A percentile compares a stretch with the other conserved stretches of the same genome.
Conservation (phyloP, 1,140 invertebrate genomes). For the Homalodisca vitripennis region DNA sequence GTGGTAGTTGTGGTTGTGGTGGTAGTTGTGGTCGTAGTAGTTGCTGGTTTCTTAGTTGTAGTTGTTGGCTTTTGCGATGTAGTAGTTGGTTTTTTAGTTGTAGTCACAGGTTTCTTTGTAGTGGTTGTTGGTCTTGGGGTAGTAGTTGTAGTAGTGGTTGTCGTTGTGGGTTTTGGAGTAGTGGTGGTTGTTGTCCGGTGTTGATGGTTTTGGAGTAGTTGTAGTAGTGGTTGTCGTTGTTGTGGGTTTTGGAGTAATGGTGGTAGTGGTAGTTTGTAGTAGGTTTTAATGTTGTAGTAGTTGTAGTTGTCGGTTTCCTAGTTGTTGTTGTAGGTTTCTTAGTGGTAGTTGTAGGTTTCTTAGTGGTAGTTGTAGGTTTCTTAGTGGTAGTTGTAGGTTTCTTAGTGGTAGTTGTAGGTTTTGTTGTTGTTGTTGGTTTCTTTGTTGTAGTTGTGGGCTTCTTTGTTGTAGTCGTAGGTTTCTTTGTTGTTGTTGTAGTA, state of each 20-base stretch:
- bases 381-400: constrained; percentile 28
- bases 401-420: constrained; percentile 26
- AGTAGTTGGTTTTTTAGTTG: neutral
- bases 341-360: neutral
- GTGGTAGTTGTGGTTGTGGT: constrained; percentile 23
- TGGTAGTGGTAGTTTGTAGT: constrained; percentile 16
- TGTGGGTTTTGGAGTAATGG: constrained; percentile 13
- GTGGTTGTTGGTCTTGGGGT: constrained; percentile 31
- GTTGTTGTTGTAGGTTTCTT: constrained; percentile 28
- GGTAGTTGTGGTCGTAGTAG: constrained; percentile 11
- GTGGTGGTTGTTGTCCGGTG: constrained; percentile 28
- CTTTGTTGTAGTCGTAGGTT: constrained; percentile 28
- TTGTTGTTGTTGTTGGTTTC: constrained; percentile 5
- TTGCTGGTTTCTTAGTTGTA: constrained; percentile 26
- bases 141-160: constrained; percentile 13
- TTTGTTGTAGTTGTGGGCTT: too few species aligned
- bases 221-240: constrained; percentile 20
- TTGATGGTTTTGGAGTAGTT: constrained; percentile 18
- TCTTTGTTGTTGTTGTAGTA: constrained; percentile 17
- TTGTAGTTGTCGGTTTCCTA: constrained; percentile 14
- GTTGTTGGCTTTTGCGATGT: constrained; percentile 30
- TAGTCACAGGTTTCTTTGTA: constrained; percentile 29
- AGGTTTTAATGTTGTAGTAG: constrained; percentile 13
- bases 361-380: constrained; percentile 30
- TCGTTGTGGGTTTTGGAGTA: constrained; percentile 11